A percentile compares a stretch with the other conserved stretches of the same genome.
phyloP scores from a whole-genome alignment of 2,888 invertebrate species.

The Meiosimyza platycephala region DNA sequence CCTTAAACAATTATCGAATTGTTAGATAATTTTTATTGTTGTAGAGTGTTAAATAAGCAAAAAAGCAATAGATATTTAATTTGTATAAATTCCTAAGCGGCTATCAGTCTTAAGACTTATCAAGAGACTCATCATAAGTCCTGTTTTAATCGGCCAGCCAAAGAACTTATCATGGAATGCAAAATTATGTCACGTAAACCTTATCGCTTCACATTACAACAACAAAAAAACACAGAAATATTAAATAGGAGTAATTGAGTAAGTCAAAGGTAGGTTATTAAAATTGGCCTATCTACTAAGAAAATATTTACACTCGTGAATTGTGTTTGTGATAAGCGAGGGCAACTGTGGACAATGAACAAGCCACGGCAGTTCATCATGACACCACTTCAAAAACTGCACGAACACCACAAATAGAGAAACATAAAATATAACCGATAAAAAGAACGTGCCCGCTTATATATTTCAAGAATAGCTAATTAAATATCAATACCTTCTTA shows the following conservation, averaged over 20 bases:
- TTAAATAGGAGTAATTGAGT: not conserved
- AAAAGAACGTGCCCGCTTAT: not conserved
- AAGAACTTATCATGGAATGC: not conserved
- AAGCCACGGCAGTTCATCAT: no score
- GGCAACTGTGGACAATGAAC: not conserved
- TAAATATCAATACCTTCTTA: constrained; percentile 41
- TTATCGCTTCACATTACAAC: constrained; percentile 9
- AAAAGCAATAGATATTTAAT: no score
- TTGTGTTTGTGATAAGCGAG: constrained; percentile 8
- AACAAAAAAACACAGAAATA: not conserved
- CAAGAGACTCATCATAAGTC: no score
- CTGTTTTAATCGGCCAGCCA: not conserved
- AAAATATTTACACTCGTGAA: not conserved
- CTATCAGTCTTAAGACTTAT: no score
- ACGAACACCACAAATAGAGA: not conserved
- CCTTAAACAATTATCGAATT: no score
- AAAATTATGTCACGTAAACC: constrained; percentile 14
- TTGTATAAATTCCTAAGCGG: no score
- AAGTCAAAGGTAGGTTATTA: not conserved
- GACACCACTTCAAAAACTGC: not conserved
- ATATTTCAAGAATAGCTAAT: constrained; percentile 21
- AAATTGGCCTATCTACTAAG: constrained; percentile 2
- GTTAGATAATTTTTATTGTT: no score
- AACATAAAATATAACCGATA: not conserved
- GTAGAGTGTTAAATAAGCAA: no score